phyloP scores from a whole-genome alignment of 2,113 vertebrate genomes.

The Opisthocomus hoazin region DNA sequence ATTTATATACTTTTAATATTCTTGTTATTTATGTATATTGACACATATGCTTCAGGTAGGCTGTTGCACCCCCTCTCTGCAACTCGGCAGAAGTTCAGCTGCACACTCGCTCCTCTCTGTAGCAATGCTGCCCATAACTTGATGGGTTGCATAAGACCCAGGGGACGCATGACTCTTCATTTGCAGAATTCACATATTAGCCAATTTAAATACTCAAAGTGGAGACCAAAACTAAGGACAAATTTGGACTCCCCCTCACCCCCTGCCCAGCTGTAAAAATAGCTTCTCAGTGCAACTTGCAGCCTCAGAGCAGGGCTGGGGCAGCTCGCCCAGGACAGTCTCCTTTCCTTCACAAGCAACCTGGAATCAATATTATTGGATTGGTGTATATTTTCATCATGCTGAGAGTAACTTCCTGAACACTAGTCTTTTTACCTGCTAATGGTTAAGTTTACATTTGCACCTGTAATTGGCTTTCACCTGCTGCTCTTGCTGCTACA shows the following conservation, averaged over 20 bases:
- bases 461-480: neutral
- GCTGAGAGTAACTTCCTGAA: neutral
- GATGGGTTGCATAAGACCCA: neutral
- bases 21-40: rapidly evolving
- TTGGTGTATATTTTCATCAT: neutral
- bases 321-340: neutral
- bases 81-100: neutral
- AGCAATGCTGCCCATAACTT: neutral
- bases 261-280: neutral
- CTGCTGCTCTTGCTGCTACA: neutral
- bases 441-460: neutral
- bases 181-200: neutral
- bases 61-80: neutral
- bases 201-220: neutral
- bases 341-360: neutral
- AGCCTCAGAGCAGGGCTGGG: neutral
- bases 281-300: neutral
- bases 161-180: neutral
- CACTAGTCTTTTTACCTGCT: neutral
- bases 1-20: neutral
- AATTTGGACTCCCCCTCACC: neutral
- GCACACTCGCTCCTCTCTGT: neutral
- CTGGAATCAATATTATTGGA: neutral
- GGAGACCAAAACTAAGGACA: neutral
- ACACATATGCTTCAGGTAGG: rapidly evolving